Conservation (phyloP, 2,888 invertebrate species). For the Drosophila neotestacea region DNA sequence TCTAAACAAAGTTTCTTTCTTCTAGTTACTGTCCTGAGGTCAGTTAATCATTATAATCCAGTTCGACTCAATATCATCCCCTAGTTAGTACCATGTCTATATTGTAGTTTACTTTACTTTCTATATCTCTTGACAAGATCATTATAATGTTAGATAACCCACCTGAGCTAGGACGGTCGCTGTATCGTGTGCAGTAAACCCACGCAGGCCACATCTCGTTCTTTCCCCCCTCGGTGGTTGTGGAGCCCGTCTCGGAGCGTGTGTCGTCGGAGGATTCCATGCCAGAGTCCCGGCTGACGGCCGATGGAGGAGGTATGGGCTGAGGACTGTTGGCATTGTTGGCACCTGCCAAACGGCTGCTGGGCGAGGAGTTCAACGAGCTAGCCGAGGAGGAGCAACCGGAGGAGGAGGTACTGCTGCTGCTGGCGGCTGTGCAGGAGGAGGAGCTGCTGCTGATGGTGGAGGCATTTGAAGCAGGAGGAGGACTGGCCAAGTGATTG, state of each 20-base stretch:
- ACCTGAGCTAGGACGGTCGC: conserved; percentile 96
- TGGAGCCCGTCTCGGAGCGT: conserved; percentile 84
- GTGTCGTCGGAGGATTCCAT: conserved; percentile 85
- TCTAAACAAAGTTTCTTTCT: too few relatives aligned
- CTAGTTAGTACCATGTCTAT: too few relatives aligned
- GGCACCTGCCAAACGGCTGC: conserved; percentile 64
- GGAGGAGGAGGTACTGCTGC: conserved; percentile 53
- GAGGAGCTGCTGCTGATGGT: conserved; percentile 71
- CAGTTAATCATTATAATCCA: too few relatives aligned
- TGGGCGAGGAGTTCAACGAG: conserved; percentile 77
- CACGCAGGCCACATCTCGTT: conserved; percentile 95
- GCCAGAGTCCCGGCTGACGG: conserved; percentile 84
- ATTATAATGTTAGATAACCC: conserved; percentile 81
- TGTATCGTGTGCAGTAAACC: conserved; percentile 99
- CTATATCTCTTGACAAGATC: not conserved
- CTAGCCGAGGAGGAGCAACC: conserved; percentile 72
- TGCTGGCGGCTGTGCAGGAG: conserved; percentile 58
- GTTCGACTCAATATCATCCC: too few relatives aligned
- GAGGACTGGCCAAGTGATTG: conserved; percentile 68
- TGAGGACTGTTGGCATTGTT: conserved; percentile 83
- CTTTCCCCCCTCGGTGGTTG: conserved; percentile 84
- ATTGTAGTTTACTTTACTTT: not conserved
- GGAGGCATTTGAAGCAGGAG: conserved; percentile 70
- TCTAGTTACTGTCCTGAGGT: not conserved
- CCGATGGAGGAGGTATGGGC: conserved; percentile 84